Evolutionary conservation across 1,140 invertebrate species (phyloP).

Genomic region (Choristoneura fumiferana): DNA sequence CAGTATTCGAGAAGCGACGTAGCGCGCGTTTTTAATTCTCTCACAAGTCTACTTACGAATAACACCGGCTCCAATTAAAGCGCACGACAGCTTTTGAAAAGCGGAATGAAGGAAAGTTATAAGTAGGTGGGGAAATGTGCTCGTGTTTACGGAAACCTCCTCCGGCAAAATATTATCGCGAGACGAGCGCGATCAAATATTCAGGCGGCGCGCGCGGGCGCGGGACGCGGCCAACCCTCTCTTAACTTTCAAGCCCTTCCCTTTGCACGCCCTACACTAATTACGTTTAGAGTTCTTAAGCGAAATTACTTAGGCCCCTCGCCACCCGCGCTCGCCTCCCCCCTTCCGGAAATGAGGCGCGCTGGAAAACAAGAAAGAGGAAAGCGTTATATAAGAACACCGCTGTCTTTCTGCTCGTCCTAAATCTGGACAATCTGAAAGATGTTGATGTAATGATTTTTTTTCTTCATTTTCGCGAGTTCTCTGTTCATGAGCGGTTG

Average conservation of each 20-base stretch:
- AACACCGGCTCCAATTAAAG: conserved; percentile 71
- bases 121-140: conserved; percentile 65
- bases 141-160: conserved; percentile 75
- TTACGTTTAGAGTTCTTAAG: conserved; percentile 81
- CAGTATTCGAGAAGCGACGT: conserved; percentile 55
- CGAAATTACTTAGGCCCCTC: conserved; percentile 80
- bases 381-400: conserved; percentile 68
- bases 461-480: conserved; percentile 73
- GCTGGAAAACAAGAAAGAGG: conserved; percentile 73
- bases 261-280: conserved; percentile 80
- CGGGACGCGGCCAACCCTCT: conserved; percentile 75
- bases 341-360: conserved; percentile 74
- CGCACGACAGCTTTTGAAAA: conserved; percentile 66
- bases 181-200: conserved; percentile 76
- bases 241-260: conserved; percentile 80
- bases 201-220: conserved; percentile 65
- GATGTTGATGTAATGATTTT: conserved; percentile 77
- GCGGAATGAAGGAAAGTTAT: conserved; percentile 63
- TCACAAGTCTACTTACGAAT: conserved; percentile 70
- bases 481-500: conserved; percentile 75
- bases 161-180: conserved; percentile 75
- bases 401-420: conserved; percentile 64
- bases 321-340: conserved; percentile 62
- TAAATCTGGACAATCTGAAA: conserved; percentile 76
- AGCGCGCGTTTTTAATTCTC: conserved; percentile 72